phyloP scores from a whole-genome alignment of 2,888 invertebrate species.

The Sinotaia quadrata region DNA sequence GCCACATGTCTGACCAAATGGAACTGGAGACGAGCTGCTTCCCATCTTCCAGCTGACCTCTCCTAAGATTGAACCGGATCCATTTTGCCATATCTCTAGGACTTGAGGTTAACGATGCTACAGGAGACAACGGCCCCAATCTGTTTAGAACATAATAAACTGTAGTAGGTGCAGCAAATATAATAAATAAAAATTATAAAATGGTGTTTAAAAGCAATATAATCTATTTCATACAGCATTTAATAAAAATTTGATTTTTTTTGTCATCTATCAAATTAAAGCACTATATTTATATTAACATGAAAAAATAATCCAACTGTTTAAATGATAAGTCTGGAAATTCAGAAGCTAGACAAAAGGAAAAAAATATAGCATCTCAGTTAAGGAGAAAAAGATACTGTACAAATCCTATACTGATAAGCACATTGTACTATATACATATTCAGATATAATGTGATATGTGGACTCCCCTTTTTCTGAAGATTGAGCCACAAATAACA shows the following conservation, averaged over 20 bases:
- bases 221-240: too few relatives aligned
- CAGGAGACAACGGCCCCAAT: slow-evolving; percentile 11
- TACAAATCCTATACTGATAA: too few relatives aligned
- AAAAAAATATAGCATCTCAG: too few relatives aligned
- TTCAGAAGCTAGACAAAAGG: too few relatives aligned
- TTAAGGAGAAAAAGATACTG: too few relatives aligned
- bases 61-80: slow-evolving; percentile 40
- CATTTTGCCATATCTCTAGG: slow-evolving; percentile 38
- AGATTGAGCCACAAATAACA: too few relatives aligned
- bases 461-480: too few relatives aligned
- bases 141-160: neutral
- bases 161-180: neutral
- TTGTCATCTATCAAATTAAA: neutral
- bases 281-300: neutral
- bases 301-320: too few relatives aligned
- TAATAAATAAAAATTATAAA: neutral
- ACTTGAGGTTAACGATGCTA: slow-evolving; percentile 20
- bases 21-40: slow-evolving; percentile 20
- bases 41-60: slow-evolving; percentile 30
- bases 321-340: too few relatives aligned
- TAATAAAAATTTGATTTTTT: neutral
- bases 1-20: slow-evolving; percentile 27
- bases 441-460: too few relatives aligned
- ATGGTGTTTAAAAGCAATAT: neutral
- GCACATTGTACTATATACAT: too few relatives aligned